Percentiles rank a stretch among this genome's conserved stretches.
phyloP scores from a whole-genome alignment of 2,888 invertebrate genomes.

The Nesidiocoris tenuis region DNA sequence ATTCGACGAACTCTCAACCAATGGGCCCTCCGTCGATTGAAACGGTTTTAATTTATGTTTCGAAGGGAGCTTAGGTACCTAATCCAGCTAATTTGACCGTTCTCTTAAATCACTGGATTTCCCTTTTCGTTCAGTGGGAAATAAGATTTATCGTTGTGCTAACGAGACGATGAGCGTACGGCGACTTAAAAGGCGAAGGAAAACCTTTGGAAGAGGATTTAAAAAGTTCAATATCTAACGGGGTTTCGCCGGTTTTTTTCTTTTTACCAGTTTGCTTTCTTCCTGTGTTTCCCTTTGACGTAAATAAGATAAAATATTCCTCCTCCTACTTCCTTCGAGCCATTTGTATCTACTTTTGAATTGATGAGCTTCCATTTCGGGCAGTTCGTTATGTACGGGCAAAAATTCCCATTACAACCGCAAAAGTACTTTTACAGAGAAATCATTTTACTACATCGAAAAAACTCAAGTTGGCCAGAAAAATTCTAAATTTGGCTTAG shows the following conservation, averaged over 20 bases:
- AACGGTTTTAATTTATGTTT: background rate
- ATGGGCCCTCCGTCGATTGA: background rate
- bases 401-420: no score
- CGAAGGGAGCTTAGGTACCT: background rate
- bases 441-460: no score
- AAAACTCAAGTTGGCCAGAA: no score
- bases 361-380: background rate
- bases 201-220: background rate
- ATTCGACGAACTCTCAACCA: background rate
- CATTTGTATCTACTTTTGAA: background rate
- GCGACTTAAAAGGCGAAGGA: background rate
- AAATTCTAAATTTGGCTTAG: no score
- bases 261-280: background rate
- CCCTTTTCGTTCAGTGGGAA: background rate
- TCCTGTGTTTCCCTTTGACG: background rate
- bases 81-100: background rate
- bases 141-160: conserved; percentile 26
- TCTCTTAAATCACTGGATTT: background rate
- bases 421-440: no score
- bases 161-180: conserved; percentile 19
- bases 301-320: background rate
- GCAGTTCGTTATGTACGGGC: no score
- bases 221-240: background rate
- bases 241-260: background rate
- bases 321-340: background rate